Evolutionary conservation across 2,888 invertebrate species (phyloP), one percentile per base, ranked within the genome.

Genomic region (Drosophila merina): DNA sequence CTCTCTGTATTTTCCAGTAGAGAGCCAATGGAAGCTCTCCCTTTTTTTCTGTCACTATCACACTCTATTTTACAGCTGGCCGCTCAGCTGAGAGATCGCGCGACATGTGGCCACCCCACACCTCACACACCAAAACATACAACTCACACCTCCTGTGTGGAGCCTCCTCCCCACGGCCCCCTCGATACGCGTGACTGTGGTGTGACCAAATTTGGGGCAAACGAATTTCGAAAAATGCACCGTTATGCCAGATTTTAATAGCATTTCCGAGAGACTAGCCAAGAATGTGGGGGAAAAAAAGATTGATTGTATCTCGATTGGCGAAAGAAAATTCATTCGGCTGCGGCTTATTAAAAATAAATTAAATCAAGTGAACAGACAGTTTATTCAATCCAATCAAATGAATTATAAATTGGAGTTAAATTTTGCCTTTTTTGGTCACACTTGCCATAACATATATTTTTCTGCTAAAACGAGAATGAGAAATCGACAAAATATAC

Each of bases 151-250:
- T 42, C n/a, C 20, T n/a, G 14, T 14, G 40, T 14, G 12, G 3
- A 6, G 10, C 5, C 12, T 10, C n/a, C 26, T 7, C 49, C 6
- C 12, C 20, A 10, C 5, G 28, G 28, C 47, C 36, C 62, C 7
- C 33, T 52, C 45, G 31, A 63, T 64, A 62, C 52, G 59, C 68
- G 38, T 69, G 60, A 69, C 44, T 54, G 45, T 60, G 69, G 38
- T 69, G 50, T 60, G 62, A 69, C 60, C 45, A 69, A 70, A 70
- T 69, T 70, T 60, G 70, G 60, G 62, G 54, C 50, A 70, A 70
- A 55, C 55, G 47, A 45, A 58, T 47, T 49, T 60, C 14, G 44
- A 59, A 50, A 60, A 60, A 68, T 69, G 49, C 60, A 60, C 62
- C 70, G 70, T 70, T 70, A 70, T 51, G 38, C 14, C 31, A 26